Evolutionary conservation across 2,888 invertebrate species (phyloP).

Genomic region (Noctua janthina): DNA sequence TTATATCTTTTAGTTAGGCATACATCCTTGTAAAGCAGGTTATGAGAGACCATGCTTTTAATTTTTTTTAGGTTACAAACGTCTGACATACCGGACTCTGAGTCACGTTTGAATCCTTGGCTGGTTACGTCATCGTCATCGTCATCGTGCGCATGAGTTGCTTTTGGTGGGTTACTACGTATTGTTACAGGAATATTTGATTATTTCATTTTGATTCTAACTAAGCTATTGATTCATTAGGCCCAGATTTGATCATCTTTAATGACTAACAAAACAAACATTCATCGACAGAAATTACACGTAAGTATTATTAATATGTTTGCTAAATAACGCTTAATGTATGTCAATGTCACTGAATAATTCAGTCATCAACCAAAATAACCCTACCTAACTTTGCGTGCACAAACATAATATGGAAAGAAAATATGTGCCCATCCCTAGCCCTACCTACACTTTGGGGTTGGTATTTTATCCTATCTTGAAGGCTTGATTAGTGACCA

Average conservation of each 20-base stretch:
- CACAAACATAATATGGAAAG: conserved; percentile 7
- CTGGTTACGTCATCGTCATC: conserved; percentile 82
- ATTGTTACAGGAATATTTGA: conserved; percentile 62
- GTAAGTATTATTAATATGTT: neutral
- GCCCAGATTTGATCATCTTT: conserved; percentile 14
- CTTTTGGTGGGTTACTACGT: conserved; percentile 62
- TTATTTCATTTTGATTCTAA: conserved; percentile 55
- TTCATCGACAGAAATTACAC: conserved; percentile 12
- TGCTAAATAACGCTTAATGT: neutral
- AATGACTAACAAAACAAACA: conserved; percentile 34
- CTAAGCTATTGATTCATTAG: conserved; percentile 53
- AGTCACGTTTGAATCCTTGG: conserved; percentile 84
- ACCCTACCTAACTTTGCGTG: conserved; percentile 21
- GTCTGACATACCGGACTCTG: conserved; percentile 74
- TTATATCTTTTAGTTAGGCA: neutral
- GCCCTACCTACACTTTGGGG: neutral
- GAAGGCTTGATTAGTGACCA: conserved; percentile 28
- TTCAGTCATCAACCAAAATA: conserved; percentile 3
- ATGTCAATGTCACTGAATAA: conserved; percentile 5
- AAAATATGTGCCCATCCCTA: neutral
- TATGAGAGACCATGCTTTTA: conserved; percentile 56
- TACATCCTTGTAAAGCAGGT: conserved; percentile 61
- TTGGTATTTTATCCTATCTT: neutral
- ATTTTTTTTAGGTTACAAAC: conserved; percentile 67
- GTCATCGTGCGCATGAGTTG: conserved; percentile 76